Conservation (phyloP, 1,140 invertebrate species). For the Camponotus floridanus region DNA sequence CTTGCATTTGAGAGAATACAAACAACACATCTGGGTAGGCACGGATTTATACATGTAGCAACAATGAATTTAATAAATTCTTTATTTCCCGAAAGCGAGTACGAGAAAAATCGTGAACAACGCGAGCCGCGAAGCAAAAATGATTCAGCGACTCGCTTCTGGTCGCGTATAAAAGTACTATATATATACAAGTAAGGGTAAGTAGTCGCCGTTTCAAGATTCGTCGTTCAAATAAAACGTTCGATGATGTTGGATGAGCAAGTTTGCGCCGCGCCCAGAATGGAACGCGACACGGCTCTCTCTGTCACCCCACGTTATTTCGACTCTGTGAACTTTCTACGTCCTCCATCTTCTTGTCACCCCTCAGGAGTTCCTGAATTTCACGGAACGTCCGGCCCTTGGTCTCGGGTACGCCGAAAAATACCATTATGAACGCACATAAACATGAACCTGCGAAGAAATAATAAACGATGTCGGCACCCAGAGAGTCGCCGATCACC, state of each 20-base stretch:
- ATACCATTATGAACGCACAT: constrained; percentile 81
- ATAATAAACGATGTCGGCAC: constrained; percentile 91
- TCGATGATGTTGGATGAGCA: background rate
- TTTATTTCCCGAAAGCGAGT: constrained; percentile 3
- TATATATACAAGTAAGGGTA: constrained; percentile 25
- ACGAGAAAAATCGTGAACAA: background rate
- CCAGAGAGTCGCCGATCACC: constrained; percentile 88
- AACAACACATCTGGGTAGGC: background rate
- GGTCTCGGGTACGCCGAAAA: constrained; percentile 83
- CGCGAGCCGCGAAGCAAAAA: background rate
- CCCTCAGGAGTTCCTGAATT: constrained; percentile 80
- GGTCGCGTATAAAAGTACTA: background rate
- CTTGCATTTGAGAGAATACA: background rate
- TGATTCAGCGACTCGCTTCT: background rate
- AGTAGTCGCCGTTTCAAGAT: constrained; percentile 49
- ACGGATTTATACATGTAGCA: background rate
- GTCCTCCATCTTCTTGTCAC: background rate
- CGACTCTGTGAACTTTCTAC: background rate
- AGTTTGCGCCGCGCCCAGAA: background rate
- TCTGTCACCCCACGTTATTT: constrained; percentile 44
- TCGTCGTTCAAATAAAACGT: background rate
- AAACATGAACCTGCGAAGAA: constrained; percentile 90
- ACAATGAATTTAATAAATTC: background rate
- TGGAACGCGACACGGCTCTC: background rate
- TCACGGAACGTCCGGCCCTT: constrained; percentile 84